Base-by-base conservation (phyloP, 2,797 vertebrate genomes). In the Dryobates pubescens region DNA sequence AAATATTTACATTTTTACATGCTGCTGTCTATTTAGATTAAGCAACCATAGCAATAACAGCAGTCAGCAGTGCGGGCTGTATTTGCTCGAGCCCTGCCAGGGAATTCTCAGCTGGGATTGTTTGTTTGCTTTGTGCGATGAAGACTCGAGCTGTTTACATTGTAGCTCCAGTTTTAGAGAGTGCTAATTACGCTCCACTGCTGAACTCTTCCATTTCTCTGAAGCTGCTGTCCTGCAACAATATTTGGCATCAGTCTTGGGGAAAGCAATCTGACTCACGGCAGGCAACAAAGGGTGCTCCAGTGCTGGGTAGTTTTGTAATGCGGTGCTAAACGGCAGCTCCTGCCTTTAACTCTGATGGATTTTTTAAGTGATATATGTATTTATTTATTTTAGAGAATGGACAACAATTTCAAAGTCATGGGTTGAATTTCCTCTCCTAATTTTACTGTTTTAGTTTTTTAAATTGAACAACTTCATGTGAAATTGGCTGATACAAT, bases 1-100 rank as follows among this genome's bases (percentile, higher is more conserved):
- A 92, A 95, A 96, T 98, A 97, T 98, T 98, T 98, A 97, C 97
- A 97, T 97, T 97, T 97, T 97, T 96, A 96, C 87, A 92, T 93
- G 96, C 86, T 96, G 97, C 96, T 97, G 97, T 96, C 97, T 96
- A 92, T 95, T 96, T 80, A 87, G 93, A 97, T 98, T 96, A 97
- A 97, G 96, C 95, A 92, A 49, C 69, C 91, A 43, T 53, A 19
- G 97, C 94, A 94, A 95, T 94, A 96, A 90, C 27, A 75, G 94
- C 85, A 96, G 95, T 91, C 86, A 75, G 94, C 84, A 62, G 82
- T 2, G 19, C 94, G 70, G 81, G 72, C 87, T 2, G 13, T 86
- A 72, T 93, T 96, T 95, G 94, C 94, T 95, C 8, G 11, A 76
- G 38, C 53, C 45, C 95, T 96, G 95, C 97, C 94, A 95, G 93